These are phyloP conservation scores for Sphaeridia pumilis DNA, from an alignment of 2,888 invertebrate species.

Conservation along the genomic window DNA sequence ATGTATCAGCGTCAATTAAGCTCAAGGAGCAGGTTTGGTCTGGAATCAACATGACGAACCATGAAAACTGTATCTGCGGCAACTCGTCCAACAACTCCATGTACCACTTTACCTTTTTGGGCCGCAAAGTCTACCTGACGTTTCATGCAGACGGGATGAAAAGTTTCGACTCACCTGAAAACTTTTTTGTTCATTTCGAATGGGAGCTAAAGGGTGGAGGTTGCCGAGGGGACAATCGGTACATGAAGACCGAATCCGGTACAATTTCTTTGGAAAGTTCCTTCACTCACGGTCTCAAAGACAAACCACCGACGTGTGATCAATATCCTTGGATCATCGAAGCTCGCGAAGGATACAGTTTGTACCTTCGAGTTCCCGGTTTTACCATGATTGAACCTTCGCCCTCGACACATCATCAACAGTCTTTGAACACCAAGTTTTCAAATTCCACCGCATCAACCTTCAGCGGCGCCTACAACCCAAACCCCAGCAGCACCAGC, in stretches of 20 bases:
- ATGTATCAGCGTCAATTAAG: conserved; percentile 15
- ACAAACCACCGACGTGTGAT: conserved; percentile 44
- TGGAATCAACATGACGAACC: conserved; percentile 25
- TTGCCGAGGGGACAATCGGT: conserved; percentile 33
- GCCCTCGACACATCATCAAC: not conserved
- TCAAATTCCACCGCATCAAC: too few species aligned
- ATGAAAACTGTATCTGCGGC: conserved; percentile 33
- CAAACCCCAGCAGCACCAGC: too few species aligned
- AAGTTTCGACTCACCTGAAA: conserved; percentile 30
- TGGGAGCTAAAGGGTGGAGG: conserved; percentile 28
- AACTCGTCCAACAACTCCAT: conserved; percentile 22
- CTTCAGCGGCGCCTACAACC: too few species aligned
- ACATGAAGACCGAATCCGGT: conserved; percentile 32
- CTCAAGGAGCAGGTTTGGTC: conserved; percentile 33
- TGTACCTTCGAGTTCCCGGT: conserved; percentile 54
- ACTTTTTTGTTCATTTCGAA: conserved; percentile 30
- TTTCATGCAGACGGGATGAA: conserved; percentile 30
- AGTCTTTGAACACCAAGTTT: not conserved
- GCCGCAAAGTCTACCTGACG: conserved; percentile 25
- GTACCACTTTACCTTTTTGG: conserved; percentile 28
- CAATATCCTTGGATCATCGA: conserved; percentile 67
- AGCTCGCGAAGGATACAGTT: conserved; percentile 64
- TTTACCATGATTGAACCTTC: conserved; percentile 26
- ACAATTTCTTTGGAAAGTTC: conserved; percentile 31
- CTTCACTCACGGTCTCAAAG: conserved; percentile 27